Evolutionary conservation across 2,797 vertebrate genomes (phyloP).

Genomic region (Dipus sagitta): DNA sequence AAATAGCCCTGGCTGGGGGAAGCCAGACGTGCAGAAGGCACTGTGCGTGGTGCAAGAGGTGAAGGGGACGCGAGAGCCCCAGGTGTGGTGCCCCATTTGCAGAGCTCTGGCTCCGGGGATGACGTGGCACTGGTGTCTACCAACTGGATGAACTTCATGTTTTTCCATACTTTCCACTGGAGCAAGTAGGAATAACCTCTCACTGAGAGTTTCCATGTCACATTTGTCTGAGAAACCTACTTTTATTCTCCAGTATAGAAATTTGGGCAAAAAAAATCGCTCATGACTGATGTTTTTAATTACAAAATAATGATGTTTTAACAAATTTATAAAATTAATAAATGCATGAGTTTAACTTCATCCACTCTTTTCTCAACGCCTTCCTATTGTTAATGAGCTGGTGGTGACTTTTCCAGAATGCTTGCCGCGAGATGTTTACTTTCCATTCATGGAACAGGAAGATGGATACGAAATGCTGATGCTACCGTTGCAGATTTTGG

Average conservation of each 20-base stretch:
- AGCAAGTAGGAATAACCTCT: conserved; percentile 30
- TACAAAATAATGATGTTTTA: conserved; percentile 32
- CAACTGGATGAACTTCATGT: conserved; percentile 52
- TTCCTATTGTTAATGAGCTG: neutral
- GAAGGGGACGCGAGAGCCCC: conserved; percentile 45
- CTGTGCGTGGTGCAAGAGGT: conserved; percentile 62
- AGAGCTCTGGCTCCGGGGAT: conserved; percentile 40
- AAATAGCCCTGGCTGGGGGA: conserved; percentile 62
- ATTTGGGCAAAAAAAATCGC: neutral
- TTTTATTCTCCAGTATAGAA: neutral
- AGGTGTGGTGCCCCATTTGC: conserved; percentile 40
- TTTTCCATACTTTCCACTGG: conserved; percentile 56
- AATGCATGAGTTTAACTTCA: neutral
- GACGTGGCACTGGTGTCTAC: neutral
- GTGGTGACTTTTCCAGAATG: neutral
- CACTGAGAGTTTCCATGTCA: conserved; percentile 34
- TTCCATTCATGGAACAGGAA: conserved; percentile 27
- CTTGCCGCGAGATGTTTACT: neutral
- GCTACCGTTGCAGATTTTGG: conserved; percentile 31
- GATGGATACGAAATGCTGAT: neutral
- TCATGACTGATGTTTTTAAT: conserved; percentile 36
- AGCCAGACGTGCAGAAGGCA: conserved; percentile 52
- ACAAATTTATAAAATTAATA: conserved; percentile 36
- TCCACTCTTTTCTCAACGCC: neutral
- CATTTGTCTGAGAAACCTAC: neutral